phyloP scores from a whole-genome alignment of 1,140 invertebrate genomes.

The Caerostris darwini region DNA sequence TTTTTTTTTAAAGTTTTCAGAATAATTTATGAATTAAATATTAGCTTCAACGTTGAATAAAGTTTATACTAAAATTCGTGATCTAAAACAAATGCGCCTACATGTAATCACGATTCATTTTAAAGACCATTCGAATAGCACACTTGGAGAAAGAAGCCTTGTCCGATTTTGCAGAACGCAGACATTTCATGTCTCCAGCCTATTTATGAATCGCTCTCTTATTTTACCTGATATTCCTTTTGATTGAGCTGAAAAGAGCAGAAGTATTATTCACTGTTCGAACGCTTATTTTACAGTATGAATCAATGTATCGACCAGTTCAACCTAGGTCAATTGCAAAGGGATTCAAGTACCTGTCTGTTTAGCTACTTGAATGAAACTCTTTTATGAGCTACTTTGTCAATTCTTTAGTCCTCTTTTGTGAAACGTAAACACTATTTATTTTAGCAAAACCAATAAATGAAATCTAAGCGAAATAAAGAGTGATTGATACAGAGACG shows the following conservation, averaged over 20 bases:
- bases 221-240: not conserved
- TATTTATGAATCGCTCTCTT: not conserved
- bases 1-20: no score
- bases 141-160: not conserved
- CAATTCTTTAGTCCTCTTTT: not conserved
- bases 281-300: constrained; percentile 23
- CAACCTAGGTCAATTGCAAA: not conserved
- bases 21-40: no score
- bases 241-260: constrained; percentile 18
- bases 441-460: not conserved
- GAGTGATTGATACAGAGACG: not conserved
- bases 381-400: not conserved
- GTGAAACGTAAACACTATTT: constrained; percentile 5
- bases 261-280: constrained; percentile 1
- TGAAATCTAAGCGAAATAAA: not conserved
- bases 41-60: no score
- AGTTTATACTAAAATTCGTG: no score
- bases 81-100: no score
- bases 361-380: not conserved
- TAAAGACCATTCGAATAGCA: no score
- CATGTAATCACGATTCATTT: no score
- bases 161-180: not conserved
- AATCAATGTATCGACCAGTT: constrained; percentile 34
- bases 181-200: not conserved
- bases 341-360: constrained; percentile 22